Evolutionary conservation across 2,888 invertebrate species (phyloP).

Genomic region (Sphaeridia pumilis): DNA sequence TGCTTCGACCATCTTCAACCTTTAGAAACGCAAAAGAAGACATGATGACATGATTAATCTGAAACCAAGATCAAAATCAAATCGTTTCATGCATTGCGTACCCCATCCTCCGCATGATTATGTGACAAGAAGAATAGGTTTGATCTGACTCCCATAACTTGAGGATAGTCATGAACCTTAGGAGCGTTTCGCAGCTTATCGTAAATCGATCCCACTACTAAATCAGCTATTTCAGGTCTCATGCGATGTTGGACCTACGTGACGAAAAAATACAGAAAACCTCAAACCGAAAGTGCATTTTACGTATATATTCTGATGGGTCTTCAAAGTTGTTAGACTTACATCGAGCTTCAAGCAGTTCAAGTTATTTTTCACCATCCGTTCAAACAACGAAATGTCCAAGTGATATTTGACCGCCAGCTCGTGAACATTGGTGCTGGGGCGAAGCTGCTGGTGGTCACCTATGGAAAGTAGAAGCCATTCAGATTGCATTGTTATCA

Average conservation of each 20-base stretch:
- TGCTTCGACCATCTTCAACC: slow-evolving; percentile 47
- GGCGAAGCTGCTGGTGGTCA: slow-evolving; percentile 70
- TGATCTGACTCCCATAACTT: slow-evolving; percentile 49
- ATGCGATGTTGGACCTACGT: slow-evolving; percentile 62
- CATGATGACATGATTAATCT: not conserved
- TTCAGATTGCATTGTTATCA: too few species aligned
- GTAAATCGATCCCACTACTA: slow-evolving; percentile 56
- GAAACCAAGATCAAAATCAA: not conserved
- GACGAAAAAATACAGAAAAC: too few species aligned
- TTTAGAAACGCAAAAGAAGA: slow-evolving; percentile 21
- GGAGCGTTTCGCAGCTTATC: slow-evolving; percentile 49
- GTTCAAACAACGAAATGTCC: slow-evolving; percentile 69
- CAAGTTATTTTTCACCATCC: slow-evolving; percentile 57
- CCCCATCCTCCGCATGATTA: slow-evolving; percentile 47
- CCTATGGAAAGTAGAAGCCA: too few species aligned
- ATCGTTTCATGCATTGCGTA: too few species aligned
- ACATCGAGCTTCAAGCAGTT: slow-evolving; percentile 43
- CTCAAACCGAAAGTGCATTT: too few species aligned
- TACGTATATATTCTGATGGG: too few species aligned
- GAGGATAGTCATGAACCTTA: slow-evolving; percentile 47
- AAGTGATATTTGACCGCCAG: slow-evolving; percentile 55
- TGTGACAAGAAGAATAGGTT: slow-evolving; percentile 60
- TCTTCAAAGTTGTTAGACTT: too few species aligned
- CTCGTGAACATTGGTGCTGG: slow-evolving; percentile 56
- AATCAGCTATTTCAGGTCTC: slow-evolving; percentile 53